These are phyloP conservation scores for Ormyrus labotus DNA, from an alignment of 2,888 invertebrate genomes.

Conservation along the genomic window DNA sequence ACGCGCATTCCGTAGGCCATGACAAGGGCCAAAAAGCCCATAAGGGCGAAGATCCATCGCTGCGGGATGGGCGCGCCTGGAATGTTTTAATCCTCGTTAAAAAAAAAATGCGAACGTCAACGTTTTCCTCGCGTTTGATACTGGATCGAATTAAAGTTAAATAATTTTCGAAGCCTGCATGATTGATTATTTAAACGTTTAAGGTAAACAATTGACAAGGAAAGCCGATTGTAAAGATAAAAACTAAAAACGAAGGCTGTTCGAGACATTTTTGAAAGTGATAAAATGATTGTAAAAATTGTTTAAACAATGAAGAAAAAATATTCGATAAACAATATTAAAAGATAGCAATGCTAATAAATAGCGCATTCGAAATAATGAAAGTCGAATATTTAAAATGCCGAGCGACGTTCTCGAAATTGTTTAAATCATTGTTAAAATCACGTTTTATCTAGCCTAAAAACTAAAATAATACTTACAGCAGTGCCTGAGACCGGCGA, in stretches of 20 bases:
- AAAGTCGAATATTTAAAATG: neutral
- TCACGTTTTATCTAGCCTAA: no score
- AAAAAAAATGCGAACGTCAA: no score
- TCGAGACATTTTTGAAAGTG: no score
- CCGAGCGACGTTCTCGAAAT: no score
- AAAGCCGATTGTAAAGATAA: no score
- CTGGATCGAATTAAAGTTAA: no score
- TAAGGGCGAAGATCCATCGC: constrained; percentile 76
- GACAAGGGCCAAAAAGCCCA: constrained; percentile 84
- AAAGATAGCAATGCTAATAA: neutral
- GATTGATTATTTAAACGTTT: no score
- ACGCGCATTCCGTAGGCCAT: constrained; percentile 88
- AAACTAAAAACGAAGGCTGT: no score
- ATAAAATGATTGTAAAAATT: neutral
- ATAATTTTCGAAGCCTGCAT: no score
- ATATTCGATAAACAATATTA: neutral
- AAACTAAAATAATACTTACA: constrained; percentile 46
- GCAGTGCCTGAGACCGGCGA: constrained; percentile 32
- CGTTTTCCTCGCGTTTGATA: no score
- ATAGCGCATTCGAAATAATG: neutral
- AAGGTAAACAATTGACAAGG: no score
- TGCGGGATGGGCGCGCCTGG: constrained; percentile 64
- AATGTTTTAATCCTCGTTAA: neutral
- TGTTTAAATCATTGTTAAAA: no score
- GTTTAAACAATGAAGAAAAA: constrained; percentile 11